Conservation (phyloP, 23 tunicate species). For the Botrylloides violaceus region DNA sequence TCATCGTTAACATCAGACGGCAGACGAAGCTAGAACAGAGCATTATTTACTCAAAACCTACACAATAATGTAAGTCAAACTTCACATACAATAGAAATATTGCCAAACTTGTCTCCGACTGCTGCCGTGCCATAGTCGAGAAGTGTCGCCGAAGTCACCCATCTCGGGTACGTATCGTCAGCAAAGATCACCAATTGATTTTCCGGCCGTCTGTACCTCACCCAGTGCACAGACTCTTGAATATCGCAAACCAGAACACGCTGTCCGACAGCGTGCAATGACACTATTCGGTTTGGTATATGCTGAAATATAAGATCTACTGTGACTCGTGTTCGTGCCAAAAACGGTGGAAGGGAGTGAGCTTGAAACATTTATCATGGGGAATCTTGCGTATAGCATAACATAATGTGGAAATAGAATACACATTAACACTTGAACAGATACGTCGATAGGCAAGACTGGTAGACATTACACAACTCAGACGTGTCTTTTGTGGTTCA, state of each 20-base stretch:
- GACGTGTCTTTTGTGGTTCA: no score
- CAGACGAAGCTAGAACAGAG: slow-evolving; percentile 60
- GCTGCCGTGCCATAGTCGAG: slow-evolving; percentile 90
- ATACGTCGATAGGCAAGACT: no score
- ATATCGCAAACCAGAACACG: slow-evolving; percentile 89
- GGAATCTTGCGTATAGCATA: no score
- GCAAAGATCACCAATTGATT: slow-evolving; percentile 96
- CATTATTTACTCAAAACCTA: background rate
- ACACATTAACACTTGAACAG: no score
- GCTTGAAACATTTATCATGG: no score
- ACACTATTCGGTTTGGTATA: slow-evolving; percentile 76
- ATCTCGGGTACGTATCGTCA: slow-evolving; percentile 97
- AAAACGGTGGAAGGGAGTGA: no score
- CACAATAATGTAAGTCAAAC: no score
- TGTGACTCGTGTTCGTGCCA: no score
- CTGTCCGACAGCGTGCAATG: slow-evolving; percentile 80
- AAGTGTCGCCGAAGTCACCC: slow-evolving; percentile 83
- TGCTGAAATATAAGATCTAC: slow-evolving; percentile 30
- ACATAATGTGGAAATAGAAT: no score
- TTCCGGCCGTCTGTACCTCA: slow-evolving; percentile 80
- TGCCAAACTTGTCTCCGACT: slow-evolving; percentile 96
- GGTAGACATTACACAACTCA: no score
- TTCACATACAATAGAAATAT: slow-evolving; percentile 60
- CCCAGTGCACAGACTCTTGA: slow-evolving; percentile 94
- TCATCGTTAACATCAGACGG: slow-evolving; percentile 93